Percentiles rank a stretch among this genome's conserved stretches.
Conservation (phyloP, 2,797 vertebrate species). For the Bothrops alternatus region DNA sequence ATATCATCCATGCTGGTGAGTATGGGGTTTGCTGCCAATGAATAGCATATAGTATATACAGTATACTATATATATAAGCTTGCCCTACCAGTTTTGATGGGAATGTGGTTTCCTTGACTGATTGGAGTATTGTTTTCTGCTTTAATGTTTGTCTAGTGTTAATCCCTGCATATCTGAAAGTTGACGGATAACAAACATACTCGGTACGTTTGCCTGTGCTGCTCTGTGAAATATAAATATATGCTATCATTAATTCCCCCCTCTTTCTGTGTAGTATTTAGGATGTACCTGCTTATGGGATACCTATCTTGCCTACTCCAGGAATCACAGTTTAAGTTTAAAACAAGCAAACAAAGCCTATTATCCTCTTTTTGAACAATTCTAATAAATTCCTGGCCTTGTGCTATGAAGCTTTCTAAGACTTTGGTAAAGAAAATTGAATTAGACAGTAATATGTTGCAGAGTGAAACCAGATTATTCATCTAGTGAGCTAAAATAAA, state of each 20-base stretch:
- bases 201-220: neutral
- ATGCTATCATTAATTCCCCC: neutral
- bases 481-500: slow-evolving; percentile 59
- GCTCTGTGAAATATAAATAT: neutral
- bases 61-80: neutral
- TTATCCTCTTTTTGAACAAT: neutral
- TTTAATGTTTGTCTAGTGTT: neutral
- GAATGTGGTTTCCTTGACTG: neutral
- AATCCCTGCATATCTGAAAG: neutral
- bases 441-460: slow-evolving; percentile 66
- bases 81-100: neutral
- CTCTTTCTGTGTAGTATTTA: neutral
- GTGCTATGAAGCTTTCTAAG: slow-evolving; percentile 52
- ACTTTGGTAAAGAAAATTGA: slow-evolving; percentile 69
- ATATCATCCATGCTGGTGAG: neutral
- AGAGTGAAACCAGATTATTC: slow-evolving; percentile 67
- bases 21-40: neutral
- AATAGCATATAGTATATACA: neutral
- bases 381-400: neutral
- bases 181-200: neutral
- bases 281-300: neutral
- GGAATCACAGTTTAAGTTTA: neutral
- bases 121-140: neutral
- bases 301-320: neutral
- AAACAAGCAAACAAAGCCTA: neutral